Percentiles rank a stretch among this genome's conserved stretches.
These are phyloP conservation scores for Mesorhabditis sp. DNA, from an alignment of 2,888 invertebrate genomes.

Conservation along the genomic window DNA sequence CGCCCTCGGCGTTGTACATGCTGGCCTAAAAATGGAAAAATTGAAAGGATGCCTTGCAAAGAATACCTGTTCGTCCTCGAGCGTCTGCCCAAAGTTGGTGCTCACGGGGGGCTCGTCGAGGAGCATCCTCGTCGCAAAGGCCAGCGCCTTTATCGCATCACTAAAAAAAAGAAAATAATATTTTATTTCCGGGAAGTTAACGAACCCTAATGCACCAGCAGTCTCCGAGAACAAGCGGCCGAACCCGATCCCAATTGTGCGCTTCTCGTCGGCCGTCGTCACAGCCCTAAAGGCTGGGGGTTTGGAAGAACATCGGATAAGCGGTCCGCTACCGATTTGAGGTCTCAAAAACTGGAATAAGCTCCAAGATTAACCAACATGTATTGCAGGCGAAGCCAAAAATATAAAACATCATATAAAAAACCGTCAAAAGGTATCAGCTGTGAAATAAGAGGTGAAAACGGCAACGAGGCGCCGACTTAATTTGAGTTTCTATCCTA, in stretches of 20 bases:
- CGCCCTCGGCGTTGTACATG: constrained; percentile 46
- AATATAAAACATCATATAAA: too few species aligned
- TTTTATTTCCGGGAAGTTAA: too few species aligned
- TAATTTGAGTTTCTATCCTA: too few species aligned
- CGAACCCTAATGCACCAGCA: constrained; percentile 1
- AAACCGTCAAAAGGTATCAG: too few species aligned
- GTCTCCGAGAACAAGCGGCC: constrained; percentile 66
- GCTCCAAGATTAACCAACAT: too few species aligned
- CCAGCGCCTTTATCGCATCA: constrained; percentile 13
- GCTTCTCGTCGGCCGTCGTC: constrained; percentile 76
- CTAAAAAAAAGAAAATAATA: neutral
- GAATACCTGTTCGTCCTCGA: constrained; percentile 35
- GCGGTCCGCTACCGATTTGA: too few species aligned
- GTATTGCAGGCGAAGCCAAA: too few species aligned
- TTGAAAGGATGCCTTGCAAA: neutral
- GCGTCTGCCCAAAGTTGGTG: constrained; percentile 22
- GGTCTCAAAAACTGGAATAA: too few species aligned
- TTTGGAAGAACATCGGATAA: neutral
- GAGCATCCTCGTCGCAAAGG: constrained; percentile 23
- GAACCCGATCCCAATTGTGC: constrained; percentile 85
- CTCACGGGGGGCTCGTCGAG: constrained; percentile 26
- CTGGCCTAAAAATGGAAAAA: constrained; percentile 19
- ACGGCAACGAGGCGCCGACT: too few species aligned
- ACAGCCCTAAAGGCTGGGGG: constrained; percentile 71
- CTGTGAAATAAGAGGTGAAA: too few species aligned